Evolutionary conservation across 2,888 invertebrate species (phyloP), one percentile per base, ranked within the genome.

Genomic region (Philonicus albiceps): DNA sequence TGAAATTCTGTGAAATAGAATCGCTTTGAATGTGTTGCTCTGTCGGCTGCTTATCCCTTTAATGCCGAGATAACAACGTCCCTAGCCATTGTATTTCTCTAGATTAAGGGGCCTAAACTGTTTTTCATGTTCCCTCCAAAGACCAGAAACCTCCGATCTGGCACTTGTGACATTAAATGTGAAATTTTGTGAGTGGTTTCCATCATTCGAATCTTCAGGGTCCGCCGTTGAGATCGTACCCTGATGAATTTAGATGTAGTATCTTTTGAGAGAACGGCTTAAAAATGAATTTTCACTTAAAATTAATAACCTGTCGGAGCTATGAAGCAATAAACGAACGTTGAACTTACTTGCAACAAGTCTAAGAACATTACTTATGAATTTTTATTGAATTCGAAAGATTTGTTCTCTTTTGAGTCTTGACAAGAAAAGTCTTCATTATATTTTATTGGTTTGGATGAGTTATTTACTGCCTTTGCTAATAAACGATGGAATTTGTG

Each of bases 111-210:
- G 16, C 80, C 43, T 80, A 53, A 80, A 31, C 80, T 80, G 49
- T 80, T 80, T 80, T 80, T 80, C 80, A 53, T 80, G 80, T 80
- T 53, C 53, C 53, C 30, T 78, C 64, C 22, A 27, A 43, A 64
- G 27, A 22, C 22, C 19, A 64, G 64, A 64, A 64, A 19, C n/a
- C 64, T 64, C 27, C 27, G 22, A 2, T 3, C 64, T 22, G 64
- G 22, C 55, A 55, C 7, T 64, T 64, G 64, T 64, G 64, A 22
- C 64, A 64, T 27, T 37, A 8, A 37, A 37, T 37, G 37, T 34
- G 8, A 34, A 34, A 8, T 34, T 34, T 55, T 55, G 55, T 64
- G 64, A 64, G 64, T 64, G 64, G 64, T 64, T 64, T 64, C 64
- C 64, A 64, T 64, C 64, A 64, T 8, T 64, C 64, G 64, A 11